A percentile compares a stretch with the other conserved stretches of the same genome.
Evolutionary conservation across 2,113 vertebrate species (phyloP).

Genomic region (Salvator merianae): DNA sequence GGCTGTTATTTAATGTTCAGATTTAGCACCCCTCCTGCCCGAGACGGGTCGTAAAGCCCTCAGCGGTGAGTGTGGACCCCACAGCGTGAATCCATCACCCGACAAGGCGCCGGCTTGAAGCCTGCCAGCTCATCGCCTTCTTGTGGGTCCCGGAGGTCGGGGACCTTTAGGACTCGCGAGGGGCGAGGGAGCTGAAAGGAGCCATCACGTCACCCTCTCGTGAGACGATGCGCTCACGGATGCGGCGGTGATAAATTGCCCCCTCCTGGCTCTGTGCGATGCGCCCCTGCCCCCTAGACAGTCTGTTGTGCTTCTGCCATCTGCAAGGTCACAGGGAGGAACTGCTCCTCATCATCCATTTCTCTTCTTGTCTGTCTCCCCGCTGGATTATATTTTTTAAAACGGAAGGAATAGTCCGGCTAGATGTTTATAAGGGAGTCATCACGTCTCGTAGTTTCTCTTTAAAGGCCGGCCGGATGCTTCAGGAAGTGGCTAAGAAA

Average conservation of each 20-base stretch:
- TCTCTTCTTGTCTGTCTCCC: neutral
- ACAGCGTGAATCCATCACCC: neutral
- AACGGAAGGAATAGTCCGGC: neutral
- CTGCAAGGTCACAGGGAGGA: neutral
- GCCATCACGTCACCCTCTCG: neutral
- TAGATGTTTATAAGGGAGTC: neutral
- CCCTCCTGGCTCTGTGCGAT: neutral
- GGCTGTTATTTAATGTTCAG: neutral
- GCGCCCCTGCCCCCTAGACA: neutral
- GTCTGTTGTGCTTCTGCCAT: neutral
- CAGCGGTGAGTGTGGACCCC: too few relatives aligned
- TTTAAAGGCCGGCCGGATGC: neutral
- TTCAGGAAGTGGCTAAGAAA: neutral
- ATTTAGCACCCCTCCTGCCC: neutral
- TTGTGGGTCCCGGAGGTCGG: neutral
- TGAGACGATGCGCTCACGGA: neutral
- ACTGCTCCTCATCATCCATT: neutral
- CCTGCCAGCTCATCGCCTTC: neutral
- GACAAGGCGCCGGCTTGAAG: neutral
- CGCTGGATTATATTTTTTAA: too few relatives aligned
- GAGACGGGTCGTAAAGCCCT: neutral
- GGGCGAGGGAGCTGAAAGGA: neutral
- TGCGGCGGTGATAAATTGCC: neutral
- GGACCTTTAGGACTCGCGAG: neutral
- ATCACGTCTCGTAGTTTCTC: too few relatives aligned